Percentiles rank a stretch among this genome's conserved stretches.
These are phyloP conservation scores for Drosophila setosimentum DNA, from an alignment of 2,888 invertebrate genomes.

Conservation along the genomic window DNA sequence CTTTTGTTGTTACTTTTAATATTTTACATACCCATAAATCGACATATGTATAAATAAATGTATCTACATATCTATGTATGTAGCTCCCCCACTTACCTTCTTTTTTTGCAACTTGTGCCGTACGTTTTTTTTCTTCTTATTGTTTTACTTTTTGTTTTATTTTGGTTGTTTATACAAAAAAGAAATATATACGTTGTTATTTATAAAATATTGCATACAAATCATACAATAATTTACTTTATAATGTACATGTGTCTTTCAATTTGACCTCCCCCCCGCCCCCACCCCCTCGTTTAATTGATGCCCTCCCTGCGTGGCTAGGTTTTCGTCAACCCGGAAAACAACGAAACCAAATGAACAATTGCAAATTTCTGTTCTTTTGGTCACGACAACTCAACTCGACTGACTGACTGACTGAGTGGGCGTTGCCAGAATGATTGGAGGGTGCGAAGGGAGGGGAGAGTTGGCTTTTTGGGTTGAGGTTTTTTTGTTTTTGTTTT, in stretches of 20 bases:
- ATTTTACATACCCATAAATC: slow-evolving; percentile 36
- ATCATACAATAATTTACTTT: slow-evolving; percentile 66
- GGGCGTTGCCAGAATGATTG: slow-evolving; percentile 41
- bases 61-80: background rate
- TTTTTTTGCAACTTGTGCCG: slow-evolving; percentile 43
- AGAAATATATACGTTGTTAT: slow-evolving; percentile 51
- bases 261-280: background rate
- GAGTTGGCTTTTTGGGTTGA: background rate
- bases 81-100: slow-evolving; percentile 14
- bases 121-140: slow-evolving; percentile 30
- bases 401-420: slow-evolving; percentile 36
- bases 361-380: slow-evolving; percentile 53
- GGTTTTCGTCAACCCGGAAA: slow-evolving; percentile 58
- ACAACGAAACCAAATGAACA: slow-evolving; percentile 57
- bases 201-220: slow-evolving; percentile 72
- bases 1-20: no score
- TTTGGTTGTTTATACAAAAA: slow-evolving; percentile 62
- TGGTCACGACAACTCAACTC: slow-evolving; percentile 26
- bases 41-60: slow-evolving; percentile 28
- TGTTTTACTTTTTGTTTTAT: slow-evolving; percentile 23
- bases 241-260: slow-evolving; percentile 50
- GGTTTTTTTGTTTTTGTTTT: background rate
- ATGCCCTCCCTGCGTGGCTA: background rate
- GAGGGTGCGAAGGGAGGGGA: background rate
- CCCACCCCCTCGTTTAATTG: background rate